Evolutionary conservation across 2,888 invertebrate species (phyloP), one percentile per base, ranked within the genome.

Genomic region (Chalcosyrphus nemorum): DNA sequence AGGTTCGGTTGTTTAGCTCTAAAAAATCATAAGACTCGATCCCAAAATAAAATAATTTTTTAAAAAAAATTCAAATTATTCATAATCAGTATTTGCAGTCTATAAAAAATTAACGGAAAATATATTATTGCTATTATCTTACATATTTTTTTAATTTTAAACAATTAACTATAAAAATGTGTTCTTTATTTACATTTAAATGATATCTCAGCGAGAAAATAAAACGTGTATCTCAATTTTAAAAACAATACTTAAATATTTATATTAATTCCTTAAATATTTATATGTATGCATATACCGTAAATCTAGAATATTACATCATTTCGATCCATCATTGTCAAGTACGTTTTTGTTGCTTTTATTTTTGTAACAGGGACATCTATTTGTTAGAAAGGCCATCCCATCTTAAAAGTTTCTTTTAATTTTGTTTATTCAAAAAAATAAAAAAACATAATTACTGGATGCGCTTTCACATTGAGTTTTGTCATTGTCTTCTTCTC

Each of bases 271-370:
- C 47, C 61, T 74, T 61, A 75, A 74, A 47, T 68, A 74, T 38
- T 56, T 57, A 68, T 29, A 56, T 57, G 63, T 57, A 56, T 81
- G 43, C 54, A 11, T 76, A 50, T 76, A 77, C 41, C 77, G 66
- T 77, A 72, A 63, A 35, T 38, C 70, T 82, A 63, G 19, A 72
- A 72, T 59, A 84, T 78, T 68, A 84, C 78, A 76, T 68, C 17
- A 50, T 52, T 82, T 78, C 78, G 78, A 78, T 74, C 82, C 68
- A 68, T 84, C 82, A 84, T 74, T 84, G 82, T 84, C 82, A 74
- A 78, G 78, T 72, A 78, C 66, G 74, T 50, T 72, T 72, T 43
- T 52, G 63, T 52, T 61, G 19, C 11, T 21, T 27, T 17, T 19
- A 9, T 54, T 19, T 56, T 57, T 27, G 56, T 52, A 54, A 38